These are phyloP conservation scores for Pampusana beccarii DNA, from an alignment of 2,113 vertebrate genomes.

Conservation along the genomic window DNA sequence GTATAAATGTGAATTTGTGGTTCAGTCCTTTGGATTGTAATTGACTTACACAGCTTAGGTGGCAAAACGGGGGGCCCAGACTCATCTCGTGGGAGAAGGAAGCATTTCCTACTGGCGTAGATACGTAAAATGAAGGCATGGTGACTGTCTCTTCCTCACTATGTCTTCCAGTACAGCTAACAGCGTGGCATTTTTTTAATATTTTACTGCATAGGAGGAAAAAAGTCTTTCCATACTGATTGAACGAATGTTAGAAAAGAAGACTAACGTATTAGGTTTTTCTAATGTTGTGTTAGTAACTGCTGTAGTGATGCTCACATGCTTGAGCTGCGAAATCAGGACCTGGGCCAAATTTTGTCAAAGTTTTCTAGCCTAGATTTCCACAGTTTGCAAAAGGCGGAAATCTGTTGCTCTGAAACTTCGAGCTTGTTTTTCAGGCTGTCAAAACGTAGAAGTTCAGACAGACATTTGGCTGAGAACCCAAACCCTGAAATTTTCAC, in stretches of 20 bases:
- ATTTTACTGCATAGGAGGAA: neutral
- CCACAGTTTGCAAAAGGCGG: conserved; percentile 27
- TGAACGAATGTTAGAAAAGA: neutral
- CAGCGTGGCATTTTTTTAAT: neutral
- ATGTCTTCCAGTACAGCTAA: neutral
- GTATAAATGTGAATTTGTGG: neutral
- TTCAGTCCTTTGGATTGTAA: neutral
- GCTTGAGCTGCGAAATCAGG: neutral
- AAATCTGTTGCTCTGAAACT: conserved; percentile 28
- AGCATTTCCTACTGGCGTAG: neutral
- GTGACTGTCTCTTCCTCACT: neutral
- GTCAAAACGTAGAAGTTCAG: conserved; percentile 9
- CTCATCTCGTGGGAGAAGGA: neutral
- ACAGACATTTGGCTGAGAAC: conserved; percentile 9
- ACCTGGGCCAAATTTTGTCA: neutral
- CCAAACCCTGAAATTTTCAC: neutral
- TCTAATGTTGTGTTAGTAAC: neutral
- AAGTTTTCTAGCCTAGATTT: neutral
- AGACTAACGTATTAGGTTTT: neutral
- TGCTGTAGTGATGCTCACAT: neutral
- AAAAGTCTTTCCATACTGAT: neutral
- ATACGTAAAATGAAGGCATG: neutral
- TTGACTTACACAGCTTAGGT: neutral
- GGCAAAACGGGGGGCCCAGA: neutral
- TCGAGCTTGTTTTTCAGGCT: conserved; percentile 1